phyloP scores from a whole-genome alignment of 2,113 vertebrate genomes.

The Marmota monax region DNA sequence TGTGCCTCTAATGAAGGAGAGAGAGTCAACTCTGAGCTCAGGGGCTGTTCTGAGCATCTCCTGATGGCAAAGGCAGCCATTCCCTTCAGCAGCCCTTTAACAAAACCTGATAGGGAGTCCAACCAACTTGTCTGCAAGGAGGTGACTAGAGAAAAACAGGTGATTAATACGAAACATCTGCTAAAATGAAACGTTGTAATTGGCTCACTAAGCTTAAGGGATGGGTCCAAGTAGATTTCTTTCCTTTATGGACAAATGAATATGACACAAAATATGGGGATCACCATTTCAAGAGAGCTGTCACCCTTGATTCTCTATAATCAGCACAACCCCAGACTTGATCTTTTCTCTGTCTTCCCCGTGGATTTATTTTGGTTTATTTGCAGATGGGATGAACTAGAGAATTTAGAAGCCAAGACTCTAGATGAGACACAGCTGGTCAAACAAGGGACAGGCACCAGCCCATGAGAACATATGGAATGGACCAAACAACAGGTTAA shows the following conservation, averaged over 20 bases:
- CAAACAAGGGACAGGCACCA: neutral
- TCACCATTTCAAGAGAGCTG: neutral
- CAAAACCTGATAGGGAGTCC: neutral
- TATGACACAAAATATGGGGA: neutral
- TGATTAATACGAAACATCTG: neutral
- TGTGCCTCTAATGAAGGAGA: neutral
- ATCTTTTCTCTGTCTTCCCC: neutral
- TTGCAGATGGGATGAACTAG: neutral
- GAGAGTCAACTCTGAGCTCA: neutral
- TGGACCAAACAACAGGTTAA: neutral
- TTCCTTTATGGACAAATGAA: neutral
- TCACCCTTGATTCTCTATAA: neutral
- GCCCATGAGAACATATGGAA: neutral
- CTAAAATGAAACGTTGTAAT: slow-evolving; percentile 22
- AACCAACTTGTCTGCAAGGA: neutral
- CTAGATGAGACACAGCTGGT: neutral
- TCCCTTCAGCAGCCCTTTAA: neutral
- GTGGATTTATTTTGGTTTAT: neutral
- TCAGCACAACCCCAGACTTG: neutral
- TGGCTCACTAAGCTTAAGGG: neutral
- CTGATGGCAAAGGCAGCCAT: neutral
- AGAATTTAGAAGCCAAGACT: neutral
- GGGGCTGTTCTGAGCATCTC: neutral
- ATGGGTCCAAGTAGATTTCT: neutral
- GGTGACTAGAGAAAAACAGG: neutral